phyloP scores from a whole-genome alignment of 92 coral and sea anemone genomes.

The Palythoa grandis region DNA sequence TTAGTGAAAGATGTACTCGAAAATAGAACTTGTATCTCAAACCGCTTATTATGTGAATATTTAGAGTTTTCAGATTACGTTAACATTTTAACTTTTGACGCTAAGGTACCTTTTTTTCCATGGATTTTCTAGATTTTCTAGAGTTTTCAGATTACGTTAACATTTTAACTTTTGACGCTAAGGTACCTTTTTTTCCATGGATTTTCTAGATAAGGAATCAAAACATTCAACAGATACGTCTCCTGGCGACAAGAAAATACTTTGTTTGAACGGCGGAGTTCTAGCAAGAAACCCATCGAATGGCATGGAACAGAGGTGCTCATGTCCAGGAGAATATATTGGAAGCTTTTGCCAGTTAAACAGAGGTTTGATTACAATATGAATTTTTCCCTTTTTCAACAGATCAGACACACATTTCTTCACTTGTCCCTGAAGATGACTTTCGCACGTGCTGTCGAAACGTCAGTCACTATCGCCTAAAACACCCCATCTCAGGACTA shows the following conservation, averaged over 20 bases:
- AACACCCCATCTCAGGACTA: too few relatives aligned
- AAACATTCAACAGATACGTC: not conserved
- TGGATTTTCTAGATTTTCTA: not conserved
- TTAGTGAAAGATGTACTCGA: too few relatives aligned
- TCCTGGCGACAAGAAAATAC: not conserved
- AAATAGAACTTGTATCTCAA: too few relatives aligned
- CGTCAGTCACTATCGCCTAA: too few relatives aligned
- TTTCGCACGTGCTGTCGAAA: too few relatives aligned
- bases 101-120: not conserved
- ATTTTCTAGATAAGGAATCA: not conserved
- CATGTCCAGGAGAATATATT: not conserved
- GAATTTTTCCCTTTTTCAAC: not conserved
- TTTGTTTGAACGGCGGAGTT: conserved; percentile 3
- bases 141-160: too few relatives aligned
- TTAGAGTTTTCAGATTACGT: too few relatives aligned
- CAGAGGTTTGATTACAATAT: conserved; percentile 13
- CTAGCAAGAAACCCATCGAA: not conserved
- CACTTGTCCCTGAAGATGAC: too few relatives aligned
- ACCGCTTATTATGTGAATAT: too few relatives aligned
- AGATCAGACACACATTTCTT: too few relatives aligned
- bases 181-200: not conserved
- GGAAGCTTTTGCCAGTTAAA: conserved; percentile 16
- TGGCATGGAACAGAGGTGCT: not conserved
- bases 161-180: too few relatives aligned
- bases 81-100: too few relatives aligned